phyloP scores from a whole-genome alignment of 2,113 vertebrate genomes.

The Ceyx cyanopectus region DNA sequence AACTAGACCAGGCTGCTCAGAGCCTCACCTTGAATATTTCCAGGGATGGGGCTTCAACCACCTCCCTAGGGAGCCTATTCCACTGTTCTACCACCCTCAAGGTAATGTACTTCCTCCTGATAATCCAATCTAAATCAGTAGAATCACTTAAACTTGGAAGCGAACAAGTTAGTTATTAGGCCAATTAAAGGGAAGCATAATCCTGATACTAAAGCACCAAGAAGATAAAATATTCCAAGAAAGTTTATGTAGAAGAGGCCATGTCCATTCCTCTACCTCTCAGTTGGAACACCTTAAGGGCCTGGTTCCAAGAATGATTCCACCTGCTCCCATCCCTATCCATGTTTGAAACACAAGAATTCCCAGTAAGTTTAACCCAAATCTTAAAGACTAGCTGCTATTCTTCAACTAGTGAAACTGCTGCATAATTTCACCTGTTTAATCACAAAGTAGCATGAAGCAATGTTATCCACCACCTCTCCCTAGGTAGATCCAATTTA shows the following conservation, averaged over 20 bases:
- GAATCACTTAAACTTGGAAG: background rate
- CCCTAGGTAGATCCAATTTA: background rate
- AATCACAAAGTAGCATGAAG: background rate
- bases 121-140: background rate
- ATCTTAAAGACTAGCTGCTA: background rate
- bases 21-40: too few species aligned
- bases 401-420: background rate
- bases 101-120: too few species aligned
- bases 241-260: background rate
- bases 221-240: background rate
- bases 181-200: background rate
- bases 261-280: background rate
- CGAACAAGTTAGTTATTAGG: background rate
- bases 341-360: background rate
- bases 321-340: background rate
- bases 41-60: too few species aligned
- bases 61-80: too few species aligned
- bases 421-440: background rate
- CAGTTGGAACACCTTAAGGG: background rate
- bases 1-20: too few species aligned
- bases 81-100: too few species aligned
- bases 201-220: background rate
- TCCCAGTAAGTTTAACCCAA: background rate
- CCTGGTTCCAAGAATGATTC: background rate
- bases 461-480: background rate